Conservation (phyloP, 2,797 vertebrate species). For the Acipenser oxyrinchus region DNA sequence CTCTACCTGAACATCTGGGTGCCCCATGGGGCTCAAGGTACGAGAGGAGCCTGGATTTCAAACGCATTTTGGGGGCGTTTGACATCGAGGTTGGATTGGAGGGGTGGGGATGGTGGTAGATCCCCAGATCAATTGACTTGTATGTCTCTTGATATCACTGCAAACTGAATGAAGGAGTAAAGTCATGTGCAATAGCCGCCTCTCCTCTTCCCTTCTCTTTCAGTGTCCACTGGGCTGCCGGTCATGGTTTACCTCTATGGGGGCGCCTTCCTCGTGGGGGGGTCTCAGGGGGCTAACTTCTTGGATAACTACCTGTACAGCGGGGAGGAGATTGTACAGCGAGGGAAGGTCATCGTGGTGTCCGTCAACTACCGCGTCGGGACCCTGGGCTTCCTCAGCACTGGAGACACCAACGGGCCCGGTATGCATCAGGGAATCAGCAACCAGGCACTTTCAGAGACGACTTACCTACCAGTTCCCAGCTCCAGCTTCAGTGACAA, state of each 20-base stretch:
- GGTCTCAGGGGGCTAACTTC: conserved; percentile 69
- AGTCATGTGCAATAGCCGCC: background rate
- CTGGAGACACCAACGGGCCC: conserved; percentile 68
- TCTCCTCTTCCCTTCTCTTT: background rate
- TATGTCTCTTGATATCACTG: background rate
- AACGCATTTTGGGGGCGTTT: background rate
- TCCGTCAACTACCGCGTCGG: conserved; percentile 82
- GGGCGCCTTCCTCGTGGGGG: conserved; percentile 70
- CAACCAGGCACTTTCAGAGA: too few species aligned
- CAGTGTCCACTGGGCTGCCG: conserved; percentile 75
- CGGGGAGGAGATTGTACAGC: conserved; percentile 74
- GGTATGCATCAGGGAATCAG: conserved; percentile 49
- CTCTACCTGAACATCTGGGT: conserved; percentile 94
- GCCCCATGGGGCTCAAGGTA: conserved; percentile 62
- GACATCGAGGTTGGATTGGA: too few species aligned
- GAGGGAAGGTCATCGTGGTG: conserved; percentile 86
- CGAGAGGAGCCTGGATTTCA: background rate
- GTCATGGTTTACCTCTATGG: conserved; percentile 90
- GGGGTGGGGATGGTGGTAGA: too few species aligned
- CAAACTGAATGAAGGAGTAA: background rate
- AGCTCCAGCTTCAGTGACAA: too few species aligned
- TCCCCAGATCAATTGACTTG: background rate
- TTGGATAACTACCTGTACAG: conserved; percentile 76
- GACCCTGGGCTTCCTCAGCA: conserved; percentile 86
- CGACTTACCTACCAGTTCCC: too few species aligned